phyloP scores from a whole-genome alignment of 2,113 vertebrate species.

The Engraulis encrasicolus region DNA sequence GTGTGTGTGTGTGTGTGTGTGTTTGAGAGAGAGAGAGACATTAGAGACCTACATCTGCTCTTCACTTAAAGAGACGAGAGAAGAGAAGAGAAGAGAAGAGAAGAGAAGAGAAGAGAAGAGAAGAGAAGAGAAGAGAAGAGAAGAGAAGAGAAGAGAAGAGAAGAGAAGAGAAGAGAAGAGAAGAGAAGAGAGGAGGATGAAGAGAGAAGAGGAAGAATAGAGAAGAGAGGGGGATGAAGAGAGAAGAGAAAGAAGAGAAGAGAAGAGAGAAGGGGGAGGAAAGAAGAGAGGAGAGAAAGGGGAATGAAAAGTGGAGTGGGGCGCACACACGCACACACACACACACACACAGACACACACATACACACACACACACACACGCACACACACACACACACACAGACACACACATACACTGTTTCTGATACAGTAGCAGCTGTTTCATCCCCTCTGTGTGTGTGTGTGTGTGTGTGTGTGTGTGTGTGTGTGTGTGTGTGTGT shows the following conservation, averaged over 20 bases:
- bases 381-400: too few species aligned
- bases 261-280: not conserved
- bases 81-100: too few species aligned
- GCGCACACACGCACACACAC: too few species aligned
- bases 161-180: not conserved
- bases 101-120: not conserved
- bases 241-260: not conserved
- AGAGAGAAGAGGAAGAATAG: not conserved
- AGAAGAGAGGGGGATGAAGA: not conserved
- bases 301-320: too few species aligned
- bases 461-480: too few species aligned
- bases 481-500: too few species aligned
- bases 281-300: too few species aligned
- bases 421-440: too few species aligned
- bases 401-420: too few species aligned
- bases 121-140: not conserved
- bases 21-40: constrained; percentile 85
- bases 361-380: too few species aligned
- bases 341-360: too few species aligned
- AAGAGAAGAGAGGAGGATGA: not conserved
- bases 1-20: not conserved
- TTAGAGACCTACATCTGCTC: constrained; percentile 95
- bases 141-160: not conserved
- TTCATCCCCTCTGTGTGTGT: too few species aligned
- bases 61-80: constrained; percentile 77